Evolutionary conservation across 2,113 vertebrate species (phyloP).

Genomic region (Trichechus manatus): DNA sequence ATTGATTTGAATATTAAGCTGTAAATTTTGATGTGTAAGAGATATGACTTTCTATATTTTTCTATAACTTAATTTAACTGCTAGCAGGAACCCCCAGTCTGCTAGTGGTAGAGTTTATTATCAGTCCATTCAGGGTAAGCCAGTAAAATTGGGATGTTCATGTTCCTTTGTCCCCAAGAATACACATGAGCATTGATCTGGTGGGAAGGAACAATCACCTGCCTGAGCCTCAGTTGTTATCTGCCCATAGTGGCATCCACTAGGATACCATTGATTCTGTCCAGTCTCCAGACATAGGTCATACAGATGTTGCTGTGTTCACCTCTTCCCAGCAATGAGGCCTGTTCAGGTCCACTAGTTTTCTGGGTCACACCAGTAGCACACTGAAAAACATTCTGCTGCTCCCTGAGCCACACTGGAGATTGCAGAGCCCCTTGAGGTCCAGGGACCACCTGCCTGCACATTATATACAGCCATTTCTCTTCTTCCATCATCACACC

Average conservation of each 20-base stretch:
- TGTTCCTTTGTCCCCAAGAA: background rate
- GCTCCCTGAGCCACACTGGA: background rate
- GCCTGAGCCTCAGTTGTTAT: background rate
- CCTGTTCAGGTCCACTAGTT: background rate
- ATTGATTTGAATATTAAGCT: background rate
- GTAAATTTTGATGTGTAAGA: background rate
- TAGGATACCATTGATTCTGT: background rate
- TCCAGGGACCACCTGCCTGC: background rate
- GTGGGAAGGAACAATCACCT: background rate
- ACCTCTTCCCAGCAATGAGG: background rate
- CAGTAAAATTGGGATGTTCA: background rate
- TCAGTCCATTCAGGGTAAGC: background rate
- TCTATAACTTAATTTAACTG: constrained; percentile 25
- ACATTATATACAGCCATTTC: background rate
- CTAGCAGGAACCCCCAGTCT: background rate
- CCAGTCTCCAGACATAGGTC: background rate
- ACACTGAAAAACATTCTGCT: background rate
- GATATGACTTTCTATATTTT: background rate
- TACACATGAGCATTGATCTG: background rate
- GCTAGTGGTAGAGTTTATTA: background rate
- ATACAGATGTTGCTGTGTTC: background rate
- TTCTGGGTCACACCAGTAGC: background rate
- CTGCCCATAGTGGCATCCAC: background rate
- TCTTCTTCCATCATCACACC: background rate
- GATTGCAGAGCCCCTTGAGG: background rate